A percentile compares a stretch with the other conserved stretches of the same genome.
These are phyloP conservation scores for Thunnus thynnus DNA, from an alignment of 2,113 vertebrate species.

Conservation along the genomic window DNA sequence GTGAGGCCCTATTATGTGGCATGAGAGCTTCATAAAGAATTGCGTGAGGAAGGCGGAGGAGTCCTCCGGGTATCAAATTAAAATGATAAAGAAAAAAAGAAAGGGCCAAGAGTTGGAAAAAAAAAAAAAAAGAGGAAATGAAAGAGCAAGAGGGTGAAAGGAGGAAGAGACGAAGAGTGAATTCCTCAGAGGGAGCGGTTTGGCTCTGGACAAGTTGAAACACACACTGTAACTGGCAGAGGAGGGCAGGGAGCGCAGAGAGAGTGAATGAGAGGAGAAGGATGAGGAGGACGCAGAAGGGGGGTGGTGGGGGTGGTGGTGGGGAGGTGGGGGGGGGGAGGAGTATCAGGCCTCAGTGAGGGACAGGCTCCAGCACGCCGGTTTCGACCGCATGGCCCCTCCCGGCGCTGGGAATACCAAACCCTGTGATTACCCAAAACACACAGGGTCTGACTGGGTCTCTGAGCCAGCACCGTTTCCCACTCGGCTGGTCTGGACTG, in stretches of 20 bases:
- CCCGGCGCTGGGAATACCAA: conserved; percentile 80
- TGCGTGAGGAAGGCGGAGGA: conserved; percentile 24
- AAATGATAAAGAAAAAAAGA: conserved; percentile 47
- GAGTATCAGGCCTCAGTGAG: conserved; percentile 62
- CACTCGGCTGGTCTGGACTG: conserved; percentile 48
- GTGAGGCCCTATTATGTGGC: conserved; percentile 27
- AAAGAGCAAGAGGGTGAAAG: conserved; percentile 55
- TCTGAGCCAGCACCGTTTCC: conserved; percentile 61
- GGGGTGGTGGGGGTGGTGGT: background rate
- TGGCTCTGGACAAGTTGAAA: conserved; percentile 63
- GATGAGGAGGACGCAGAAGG: conserved; percentile 56
- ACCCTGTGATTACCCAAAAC: conserved; percentile 87
- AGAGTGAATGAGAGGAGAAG: conserved; percentile 66
- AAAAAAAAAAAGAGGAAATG: conserved; percentile 54
- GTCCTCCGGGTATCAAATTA: conserved; percentile 35
- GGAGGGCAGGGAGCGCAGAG: conserved; percentile 44
- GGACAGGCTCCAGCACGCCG: conserved; percentile 82
- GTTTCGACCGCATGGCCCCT: conserved; percentile 86
- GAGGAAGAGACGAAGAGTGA: conserved; percentile 52
- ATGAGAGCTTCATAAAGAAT: conserved; percentile 25
- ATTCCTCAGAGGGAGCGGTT: conserved; percentile 67
- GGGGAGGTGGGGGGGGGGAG: conserved; percentile 49
- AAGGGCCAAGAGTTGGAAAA: background rate
- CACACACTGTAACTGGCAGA: conserved; percentile 59
- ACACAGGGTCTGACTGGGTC: conserved; percentile 72